Base-by-base conservation (phyloP, 2,797 vertebrate species). In the Spatula versicolor region DNA sequence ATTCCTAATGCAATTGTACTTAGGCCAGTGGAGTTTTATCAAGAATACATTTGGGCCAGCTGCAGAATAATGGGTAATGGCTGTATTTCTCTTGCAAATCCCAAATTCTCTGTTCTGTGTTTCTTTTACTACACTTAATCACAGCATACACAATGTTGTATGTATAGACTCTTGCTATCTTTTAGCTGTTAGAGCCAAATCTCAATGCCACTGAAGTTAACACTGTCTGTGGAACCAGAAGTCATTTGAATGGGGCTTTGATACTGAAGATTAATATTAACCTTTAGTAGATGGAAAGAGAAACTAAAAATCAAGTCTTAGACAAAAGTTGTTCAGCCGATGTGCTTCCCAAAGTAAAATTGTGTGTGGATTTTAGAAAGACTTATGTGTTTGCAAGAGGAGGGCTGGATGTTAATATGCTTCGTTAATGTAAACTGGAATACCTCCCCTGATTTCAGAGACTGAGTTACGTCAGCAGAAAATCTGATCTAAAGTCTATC, bases 81-180 rank as follows among this genome's bases (percentile, higher is more conserved):
- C 79, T 71, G 86, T 71, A 48, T 86, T 90, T 80, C 52, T 77
- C 60, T 83, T 54, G 74, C 17, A 90, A 92, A 25, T 10, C 19
- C 45, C 58, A 56, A 84, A 52, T 82, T 90, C 39, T 86, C 75
- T 83, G 19, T 80, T 86, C 63, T 55, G 4, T 73, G 15, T 63
- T 90, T 16, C 63, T 94, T 84, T 83, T 72, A 50, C 52, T 75
- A 41, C 45, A 64, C 25, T 41, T 74, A 86, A 79, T 82, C 55
- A 39, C 52, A 60, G 31, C 28, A n/a, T 16, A 48, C 5, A 37
- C 25, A 90, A 8, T 1, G 0, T 1, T 63, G 10, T n/a, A 54
- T 62, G 33, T 72, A 46, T 31, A 76, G 72, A 56, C 16, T 54
- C 5, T 26, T 71, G 8, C 50, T 72, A 46, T 33, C 58, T 56